Percentiles rank a stretch among this genome's conserved stretches.
phyloP scores from a whole-genome alignment of 2,797 vertebrate species.

The Perodicticus potto region DNA sequence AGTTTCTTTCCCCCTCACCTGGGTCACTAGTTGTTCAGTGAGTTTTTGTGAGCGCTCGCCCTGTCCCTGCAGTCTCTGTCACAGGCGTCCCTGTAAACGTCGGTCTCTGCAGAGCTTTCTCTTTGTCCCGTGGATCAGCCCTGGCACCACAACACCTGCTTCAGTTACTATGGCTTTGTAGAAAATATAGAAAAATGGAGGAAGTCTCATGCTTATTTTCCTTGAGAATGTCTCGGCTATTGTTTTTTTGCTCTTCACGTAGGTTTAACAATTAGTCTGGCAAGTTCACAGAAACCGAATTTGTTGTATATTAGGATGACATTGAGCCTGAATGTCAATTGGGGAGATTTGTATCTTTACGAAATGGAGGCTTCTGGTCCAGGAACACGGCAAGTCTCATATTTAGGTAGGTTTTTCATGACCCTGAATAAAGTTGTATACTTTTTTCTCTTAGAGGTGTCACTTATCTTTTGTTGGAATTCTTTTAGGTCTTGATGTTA shows the following conservation, averaged over 20 bases:
- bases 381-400: accelerated
- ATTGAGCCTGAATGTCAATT: not conserved
- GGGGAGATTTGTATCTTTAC: not conserved
- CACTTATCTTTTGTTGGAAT: not conserved
- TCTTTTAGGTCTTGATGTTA: not conserved
- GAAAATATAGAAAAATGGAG: not conserved
- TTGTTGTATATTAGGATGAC: not conserved
- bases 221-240: not conserved
- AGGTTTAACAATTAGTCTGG: not conserved
- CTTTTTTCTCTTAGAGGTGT: not conserved
- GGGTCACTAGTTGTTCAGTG: not conserved
- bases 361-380: not conserved
- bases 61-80: not conserved
- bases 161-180: not conserved
- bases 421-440: not conserved
- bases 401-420: not conserved
- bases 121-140: not conserved
- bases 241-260: not conserved
- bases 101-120: not conserved
- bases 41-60: not conserved
- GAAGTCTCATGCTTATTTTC: not conserved
- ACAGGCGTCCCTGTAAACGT: accelerated
- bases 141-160: not conserved
- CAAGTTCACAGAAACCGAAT: not conserved
- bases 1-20: not conserved